A percentile compares a stretch with the other conserved stretches of the same genome.
Conservation (phyloP, 2,888 invertebrate species). For the Orthosia gothica region DNA sequence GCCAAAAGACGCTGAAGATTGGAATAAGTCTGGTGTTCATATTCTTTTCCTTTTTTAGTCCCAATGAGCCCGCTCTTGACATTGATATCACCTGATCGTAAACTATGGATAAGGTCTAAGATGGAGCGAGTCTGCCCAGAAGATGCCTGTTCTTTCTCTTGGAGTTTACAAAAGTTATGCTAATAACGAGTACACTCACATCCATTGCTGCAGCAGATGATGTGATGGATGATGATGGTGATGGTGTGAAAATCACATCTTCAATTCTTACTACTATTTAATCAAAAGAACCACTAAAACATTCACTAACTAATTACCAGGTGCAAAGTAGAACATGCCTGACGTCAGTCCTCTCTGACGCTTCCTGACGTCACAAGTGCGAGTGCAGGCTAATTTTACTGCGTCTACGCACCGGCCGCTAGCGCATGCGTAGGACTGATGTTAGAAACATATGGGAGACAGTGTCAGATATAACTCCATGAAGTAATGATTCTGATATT, state of each 20-base stretch:
- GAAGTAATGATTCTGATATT: constrained; percentile 12
- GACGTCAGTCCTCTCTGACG: constrained; percentile 63
- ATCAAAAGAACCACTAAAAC: not conserved
- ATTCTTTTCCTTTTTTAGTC: not conserved
- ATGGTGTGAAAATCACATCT: not conserved
- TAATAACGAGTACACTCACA: not conserved
- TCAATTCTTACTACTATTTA: not conserved
- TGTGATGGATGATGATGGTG: no score
- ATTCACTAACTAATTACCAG: not conserved
- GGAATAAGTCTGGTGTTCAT: not conserved
- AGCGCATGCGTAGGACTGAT: constrained; percentile 56
- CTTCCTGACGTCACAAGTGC: constrained; percentile 65
- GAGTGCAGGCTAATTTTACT: constrained; percentile 67
- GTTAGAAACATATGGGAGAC: constrained; percentile 40
- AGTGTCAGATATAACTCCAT: constrained; percentile 25
- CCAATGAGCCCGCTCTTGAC: not conserved
- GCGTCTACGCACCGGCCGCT: constrained; percentile 58
- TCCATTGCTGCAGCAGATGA: no score
- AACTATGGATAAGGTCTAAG: not conserved
- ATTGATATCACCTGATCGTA: not conserved
- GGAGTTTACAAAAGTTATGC: not conserved
- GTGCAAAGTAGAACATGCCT: constrained; percentile 59
- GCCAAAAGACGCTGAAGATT: not conserved
- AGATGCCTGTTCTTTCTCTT: not conserved
- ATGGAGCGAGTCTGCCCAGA: not conserved